Base-by-base conservation (phyloP, 1,140 invertebrate species). In the Drosophila tani region DNA sequence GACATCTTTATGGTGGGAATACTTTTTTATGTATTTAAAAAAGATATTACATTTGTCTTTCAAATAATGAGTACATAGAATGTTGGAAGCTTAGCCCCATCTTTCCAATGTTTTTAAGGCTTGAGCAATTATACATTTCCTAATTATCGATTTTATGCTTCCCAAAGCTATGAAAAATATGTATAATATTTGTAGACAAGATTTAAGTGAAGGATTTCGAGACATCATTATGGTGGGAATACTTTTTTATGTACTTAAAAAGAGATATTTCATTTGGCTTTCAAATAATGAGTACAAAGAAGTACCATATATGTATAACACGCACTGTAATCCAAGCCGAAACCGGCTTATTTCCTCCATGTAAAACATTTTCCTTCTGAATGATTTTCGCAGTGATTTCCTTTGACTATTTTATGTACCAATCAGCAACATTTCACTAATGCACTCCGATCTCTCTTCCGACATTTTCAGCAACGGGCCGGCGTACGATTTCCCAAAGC, bases 401-500 rank as follows among this genome's bases (percentile, higher is more conserved):
- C 46, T 17, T 46, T 41, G 67, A 73, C 55, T 55, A 49, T 67
- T 78, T 70, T 51, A 35, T 78, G 56, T 69, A 77, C 56, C 56
- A 68, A 69, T 58, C 57, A 45, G 4, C 56, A 77, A 77, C 56
- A 69, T 86, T 79, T 87, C 64, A 75, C 68, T 87, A 82, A 79
- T 75, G 35, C 49, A 65, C 60, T 62, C 56, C 50, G 70, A 75
- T 75, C 64, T 68, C 53, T 59, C 71, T 87, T 79, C 81, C 85
- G 79, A 86, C 69, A 65, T 85, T 68, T 75, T 55, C 69, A 88
- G 85, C 83, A 80, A 76, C 75, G 73, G 59, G 74, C 81, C 80
- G 85, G 77, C 82, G 65, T 77, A 91, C 86, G 75, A 88, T 84
- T 82, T 91, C 70, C 70, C 88, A 90, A 91, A 79, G 79, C 76